Evolutionary conservation across 2,113 vertebrate species (phyloP).

Genomic region (Pelobates fuscus): DNA sequence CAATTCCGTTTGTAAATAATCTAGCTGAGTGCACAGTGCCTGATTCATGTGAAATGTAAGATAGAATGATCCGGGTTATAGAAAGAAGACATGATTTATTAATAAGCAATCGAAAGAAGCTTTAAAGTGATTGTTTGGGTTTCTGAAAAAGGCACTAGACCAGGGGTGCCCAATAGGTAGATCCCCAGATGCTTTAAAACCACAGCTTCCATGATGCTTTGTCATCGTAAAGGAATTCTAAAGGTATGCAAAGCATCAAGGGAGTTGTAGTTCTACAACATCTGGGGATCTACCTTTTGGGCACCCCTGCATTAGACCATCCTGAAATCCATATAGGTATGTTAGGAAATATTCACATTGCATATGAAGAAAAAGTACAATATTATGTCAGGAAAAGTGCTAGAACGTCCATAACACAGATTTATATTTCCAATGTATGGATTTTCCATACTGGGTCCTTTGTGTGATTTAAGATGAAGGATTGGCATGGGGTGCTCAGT

Average conservation of each 20-base stretch:
- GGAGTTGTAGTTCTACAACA: too few species aligned
- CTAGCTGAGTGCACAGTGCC: conserved; percentile 73
- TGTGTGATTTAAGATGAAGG: neutral
- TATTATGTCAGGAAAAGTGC: conserved; percentile 76
- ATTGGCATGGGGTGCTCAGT: neutral
- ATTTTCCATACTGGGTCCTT: neutral
- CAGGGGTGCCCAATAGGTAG: too few species aligned
- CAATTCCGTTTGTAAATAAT: conserved; percentile 64
- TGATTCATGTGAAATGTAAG: conserved; percentile 21
- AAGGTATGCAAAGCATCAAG: too few species aligned
- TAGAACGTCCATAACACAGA: conserved; percentile 57
- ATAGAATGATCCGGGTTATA: conserved; percentile 33
- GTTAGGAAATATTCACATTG: conserved; percentile 72
- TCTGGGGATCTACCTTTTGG: too few species aligned
- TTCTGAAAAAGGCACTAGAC: conserved; percentile 53
- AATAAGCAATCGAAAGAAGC: too few species aligned
- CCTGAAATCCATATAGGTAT: conserved; percentile 50
- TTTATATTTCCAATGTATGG: neutral
- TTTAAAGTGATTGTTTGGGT: conserved; percentile 45
- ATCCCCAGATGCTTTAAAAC: too few species aligned
- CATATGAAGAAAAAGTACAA: conserved; percentile 68
- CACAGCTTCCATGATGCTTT: too few species aligned
- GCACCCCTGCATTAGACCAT: conserved; percentile 47
- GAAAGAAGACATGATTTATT: conserved; percentile 50
- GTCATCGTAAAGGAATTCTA: too few species aligned